Evolutionary conservation across 2,113 vertebrate species (phyloP), one percentile per base, ranked within the genome.

Genomic region (Centrocercus urophasianus): DNA sequence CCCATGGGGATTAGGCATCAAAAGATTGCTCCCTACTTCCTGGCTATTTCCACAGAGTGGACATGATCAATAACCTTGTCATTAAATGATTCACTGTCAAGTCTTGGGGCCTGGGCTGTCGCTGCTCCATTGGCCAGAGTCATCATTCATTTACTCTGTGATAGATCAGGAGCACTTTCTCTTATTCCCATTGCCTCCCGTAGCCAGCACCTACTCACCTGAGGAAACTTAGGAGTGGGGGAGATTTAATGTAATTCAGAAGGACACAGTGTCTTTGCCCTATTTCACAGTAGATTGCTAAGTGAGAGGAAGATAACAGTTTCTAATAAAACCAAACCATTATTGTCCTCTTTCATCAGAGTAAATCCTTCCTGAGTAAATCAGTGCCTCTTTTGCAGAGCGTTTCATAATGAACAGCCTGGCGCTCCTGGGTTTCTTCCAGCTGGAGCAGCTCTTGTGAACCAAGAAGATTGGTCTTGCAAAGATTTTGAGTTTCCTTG

Each of bases 261-360:
- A 78, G 40, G 47, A 50, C 5, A 1, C 0, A 0, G 4, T 15
- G n/a, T 11, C 60, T 82, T 63, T 86, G 50, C 17, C 10, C 32
- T 36, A 21, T 6, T 92, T 73, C 6, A 1, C 64, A 47, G 66
- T 19, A 56, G 64, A 10, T 40, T 0, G 1, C 28, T 28, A 88
- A 18, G 48, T 5, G 28, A 87, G 48, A 83, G n/a, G 30, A 74
- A 19, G 59, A 32, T 13, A 57, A 52, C 45, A 32, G 15, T 34
- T 79, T 52, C 22, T 42, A 79, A 54, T 65, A 79, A 54, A 40
- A 40, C 48, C 36, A 34, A 27, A 32, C 47, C 22, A 24, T 24
- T 19, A 25, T 40, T 50, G 14, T 64, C 59, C 47, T 64, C 27
- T 13, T 64, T 64, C 30, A 21, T n/a, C 45, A 40, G 30, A 24